Evolutionary conservation across 2,888 invertebrate genomes (phyloP), one percentile per base, ranked within the genome.

Genomic region (Pyralis farinalis): DNA sequence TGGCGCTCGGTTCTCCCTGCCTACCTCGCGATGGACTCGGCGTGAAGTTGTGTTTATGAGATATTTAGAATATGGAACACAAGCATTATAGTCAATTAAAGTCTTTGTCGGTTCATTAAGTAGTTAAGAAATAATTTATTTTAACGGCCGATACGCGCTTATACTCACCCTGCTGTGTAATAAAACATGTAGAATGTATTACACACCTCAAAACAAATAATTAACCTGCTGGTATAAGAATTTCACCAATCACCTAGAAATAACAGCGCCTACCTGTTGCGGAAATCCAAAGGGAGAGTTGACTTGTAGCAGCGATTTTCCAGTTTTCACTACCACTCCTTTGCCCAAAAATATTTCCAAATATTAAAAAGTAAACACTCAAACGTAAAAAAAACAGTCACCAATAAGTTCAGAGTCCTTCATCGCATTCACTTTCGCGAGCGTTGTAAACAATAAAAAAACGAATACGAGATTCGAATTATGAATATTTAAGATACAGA

Each of bases 251-350:
- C 37, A 47, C 32, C 31, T 31, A 39, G 37, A 42, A n/a, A 29
- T 16, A 46, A 46, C 46, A 53, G 46, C 37, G 62, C 63, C 52
- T 76, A 85, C 85, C 85, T 83, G 71, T 78, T 65, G 55, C 67
- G 58, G 69, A 73, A 75, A 59, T 54, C 49, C 63, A 59, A 61
- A 72, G 64, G 72, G 66, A 71, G 71, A 67, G 65, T 51, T 48
- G 64, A 73, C 73, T 76, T 71, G 76, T 70, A 72, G 68, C 72
- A 73, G 72, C 62, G 57, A 49, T 59, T 67, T 68, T 71, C 69
- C 69, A 71, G 65, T 71, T 72, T 72, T 78, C 78, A 78, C 82
- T 74, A 65, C 58, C 71, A 73, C 71, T 65, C 51, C 64, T 54
- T 57, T 45, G 43, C 22, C 40, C 48, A 47, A 49, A 41, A 46